A percentile compares a stretch with the other conserved stretches of the same genome.
Evolutionary conservation across 2,888 invertebrate genomes (phyloP).

Genomic region (Pachymerium ferrugineum): DNA sequence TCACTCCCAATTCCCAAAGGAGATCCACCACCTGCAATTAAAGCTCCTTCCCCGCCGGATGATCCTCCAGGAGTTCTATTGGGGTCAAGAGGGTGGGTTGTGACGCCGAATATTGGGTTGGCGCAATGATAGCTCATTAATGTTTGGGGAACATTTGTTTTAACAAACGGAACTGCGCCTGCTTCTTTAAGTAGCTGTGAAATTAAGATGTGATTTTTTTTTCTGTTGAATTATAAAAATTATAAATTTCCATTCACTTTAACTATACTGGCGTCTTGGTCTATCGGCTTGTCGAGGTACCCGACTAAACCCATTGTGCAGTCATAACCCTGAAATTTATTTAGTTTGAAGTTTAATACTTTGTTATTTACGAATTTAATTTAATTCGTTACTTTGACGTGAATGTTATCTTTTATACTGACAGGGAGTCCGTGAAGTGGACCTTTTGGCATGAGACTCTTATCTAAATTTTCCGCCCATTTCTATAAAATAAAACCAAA

Average conservation of each 20-base stretch:
- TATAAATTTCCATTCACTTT: neutral
- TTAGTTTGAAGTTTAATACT: neutral
- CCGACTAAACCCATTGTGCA: neutral
- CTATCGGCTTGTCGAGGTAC: neutral
- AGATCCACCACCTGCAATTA: slow-evolving; percentile 49
- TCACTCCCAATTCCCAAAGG: slow-evolving; percentile 51
- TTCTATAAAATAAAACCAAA: neutral
- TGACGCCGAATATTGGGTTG: slow-evolving; percentile 48
- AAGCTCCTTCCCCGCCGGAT: slow-evolving; percentile 50
- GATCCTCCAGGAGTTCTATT: slow-evolving; percentile 49
- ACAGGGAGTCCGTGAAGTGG: neutral
- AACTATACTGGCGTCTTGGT: neutral
- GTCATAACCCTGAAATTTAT: neutral
- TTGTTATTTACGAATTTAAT: neutral
- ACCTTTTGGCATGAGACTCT: neutral
- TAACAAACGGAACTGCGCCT: slow-evolving; percentile 52
- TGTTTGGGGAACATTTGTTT: slow-evolving; percentile 49
- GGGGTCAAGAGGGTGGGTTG: slow-evolving; percentile 47
- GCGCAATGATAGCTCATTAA: slow-evolving; percentile 42
- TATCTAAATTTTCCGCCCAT: slow-evolving; percentile 22
- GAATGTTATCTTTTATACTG: slow-evolving; percentile 2
- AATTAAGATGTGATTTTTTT: neutral
- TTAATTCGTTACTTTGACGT: neutral
- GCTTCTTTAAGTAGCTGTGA: slow-evolving; percentile 40
- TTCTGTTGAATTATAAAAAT: slow-evolving; percentile 1